Percentiles rank a stretch among this genome's conserved stretches.
Evolutionary conservation across 2,797 vertebrate genomes (phyloP).

Genomic region (Sparus aurata): DNA sequence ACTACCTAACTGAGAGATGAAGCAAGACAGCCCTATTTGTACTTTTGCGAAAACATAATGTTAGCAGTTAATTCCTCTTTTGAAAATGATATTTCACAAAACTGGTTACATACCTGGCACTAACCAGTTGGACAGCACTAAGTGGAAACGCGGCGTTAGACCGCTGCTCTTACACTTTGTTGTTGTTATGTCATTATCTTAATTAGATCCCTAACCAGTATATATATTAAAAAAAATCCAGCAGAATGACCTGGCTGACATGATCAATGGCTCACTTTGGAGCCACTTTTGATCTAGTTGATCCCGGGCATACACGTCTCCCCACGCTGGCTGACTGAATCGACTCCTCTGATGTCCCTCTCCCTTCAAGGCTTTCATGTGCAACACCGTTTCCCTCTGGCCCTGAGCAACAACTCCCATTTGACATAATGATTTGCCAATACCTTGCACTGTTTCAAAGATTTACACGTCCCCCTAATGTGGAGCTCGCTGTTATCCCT

Average conservation of each 20-base stretch:
- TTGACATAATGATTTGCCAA: constrained; percentile 75
- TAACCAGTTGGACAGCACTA: no score
- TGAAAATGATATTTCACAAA: no score
- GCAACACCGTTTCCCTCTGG: constrained; percentile 35
- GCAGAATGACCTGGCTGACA: constrained; percentile 17
- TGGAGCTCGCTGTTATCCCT: constrained; percentile 46
- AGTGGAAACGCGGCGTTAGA: no score
- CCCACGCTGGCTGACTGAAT: constrained; percentile 50
- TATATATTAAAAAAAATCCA: constrained; percentile 3
- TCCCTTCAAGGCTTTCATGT: constrained; percentile 64
- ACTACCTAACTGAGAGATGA: no score
- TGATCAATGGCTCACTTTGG: constrained; percentile 61
- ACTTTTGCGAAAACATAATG: no score
- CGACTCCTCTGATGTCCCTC: constrained; percentile 49
- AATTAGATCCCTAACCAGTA: constrained; percentile 24
- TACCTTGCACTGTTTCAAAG: constrained; percentile 60
- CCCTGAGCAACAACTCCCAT: constrained; percentile 58
- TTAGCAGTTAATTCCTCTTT: no score
- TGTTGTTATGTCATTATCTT: constrained; percentile 23
- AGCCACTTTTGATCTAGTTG: constrained; percentile 67
- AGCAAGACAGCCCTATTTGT: no score
- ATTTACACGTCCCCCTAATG: constrained; percentile 65
- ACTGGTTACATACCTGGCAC: no score
- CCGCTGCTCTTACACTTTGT: not conserved
- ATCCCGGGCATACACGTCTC: constrained; percentile 40